Percentiles rank a stretch among this genome's conserved stretches.
phyloP scores from a whole-genome alignment of 1,140 invertebrate species.

The Drosophila sechellia region DNA sequence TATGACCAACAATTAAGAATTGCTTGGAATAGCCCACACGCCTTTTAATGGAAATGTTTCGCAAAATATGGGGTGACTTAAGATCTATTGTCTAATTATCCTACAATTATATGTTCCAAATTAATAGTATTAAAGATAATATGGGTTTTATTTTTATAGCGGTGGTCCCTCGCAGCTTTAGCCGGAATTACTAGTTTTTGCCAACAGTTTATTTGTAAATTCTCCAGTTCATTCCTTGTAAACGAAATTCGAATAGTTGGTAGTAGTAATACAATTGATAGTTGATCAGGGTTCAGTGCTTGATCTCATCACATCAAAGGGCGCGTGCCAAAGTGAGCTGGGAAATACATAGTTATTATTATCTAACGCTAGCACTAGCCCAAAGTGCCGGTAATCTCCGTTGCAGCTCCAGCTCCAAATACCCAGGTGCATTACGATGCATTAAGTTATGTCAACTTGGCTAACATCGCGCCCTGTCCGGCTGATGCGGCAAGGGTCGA shows the following conservation, averaged over 20 bases:
- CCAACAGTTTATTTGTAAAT: no score
- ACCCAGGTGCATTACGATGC: conserved; percentile 25
- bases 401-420: conserved; percentile 6
- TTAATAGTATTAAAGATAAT: no score
- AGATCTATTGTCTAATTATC: no score
- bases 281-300: neutral
- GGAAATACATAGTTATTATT: neutral
- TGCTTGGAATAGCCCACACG: no score
- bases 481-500: conserved; percentile 17
- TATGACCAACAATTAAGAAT: no score
- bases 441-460: conserved; percentile 54
- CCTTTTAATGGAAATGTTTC: no score
- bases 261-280: neutral
- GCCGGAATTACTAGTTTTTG: no score
- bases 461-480: conserved; percentile 32
- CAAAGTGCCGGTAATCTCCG: conserved; percentile 23
- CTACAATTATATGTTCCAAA: no score
- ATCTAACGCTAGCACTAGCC: conserved; percentile 13
- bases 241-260: neutral
- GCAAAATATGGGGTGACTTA: no score
- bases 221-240: no score
- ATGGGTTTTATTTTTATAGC: no score
- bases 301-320: neutral
- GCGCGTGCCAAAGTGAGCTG: conserved; percentile 9
- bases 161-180: no score